These are phyloP conservation scores for Megalops atlanticus DNA, from an alignment of 2,113 vertebrate genomes.

Conservation along the genomic window DNA sequence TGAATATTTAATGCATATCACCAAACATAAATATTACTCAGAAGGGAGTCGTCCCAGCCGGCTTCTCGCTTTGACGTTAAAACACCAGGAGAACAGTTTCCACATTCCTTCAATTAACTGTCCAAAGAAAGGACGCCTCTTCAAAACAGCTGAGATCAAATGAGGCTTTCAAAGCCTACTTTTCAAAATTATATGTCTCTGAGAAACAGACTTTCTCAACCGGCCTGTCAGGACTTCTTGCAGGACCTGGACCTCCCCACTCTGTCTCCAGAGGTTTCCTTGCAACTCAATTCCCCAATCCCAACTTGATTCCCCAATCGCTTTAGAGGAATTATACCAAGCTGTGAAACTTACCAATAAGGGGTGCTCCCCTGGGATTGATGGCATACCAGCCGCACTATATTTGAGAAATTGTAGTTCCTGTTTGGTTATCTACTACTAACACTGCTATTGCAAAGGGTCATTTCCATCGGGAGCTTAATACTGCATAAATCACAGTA, in stretches of 20 bases:
- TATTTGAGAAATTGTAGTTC: not conserved
- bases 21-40: too few species aligned
- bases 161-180: not conserved
- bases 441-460: not conserved
- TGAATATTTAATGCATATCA: too few species aligned
- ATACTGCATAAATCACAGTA: not conserved
- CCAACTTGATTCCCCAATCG: not conserved
- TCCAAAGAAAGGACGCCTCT: not conserved
- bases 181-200: not conserved
- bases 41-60: not conserved
- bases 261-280: not conserved
- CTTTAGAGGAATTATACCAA: not conserved
- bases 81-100: not conserved
- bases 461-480: too few species aligned
- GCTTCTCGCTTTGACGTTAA: not conserved
- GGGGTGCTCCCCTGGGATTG: not conserved
- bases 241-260: not conserved
- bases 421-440: not conserved
- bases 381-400: not conserved
- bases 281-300: not conserved
- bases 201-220: not conserved
- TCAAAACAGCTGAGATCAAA: not conserved
- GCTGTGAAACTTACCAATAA: not conserved
- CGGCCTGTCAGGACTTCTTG: too few species aligned
- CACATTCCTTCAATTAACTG: not conserved